Evolutionary conservation across 2,888 invertebrate species (phyloP).

Genomic region (Ennomos fuscantarius): DNA sequence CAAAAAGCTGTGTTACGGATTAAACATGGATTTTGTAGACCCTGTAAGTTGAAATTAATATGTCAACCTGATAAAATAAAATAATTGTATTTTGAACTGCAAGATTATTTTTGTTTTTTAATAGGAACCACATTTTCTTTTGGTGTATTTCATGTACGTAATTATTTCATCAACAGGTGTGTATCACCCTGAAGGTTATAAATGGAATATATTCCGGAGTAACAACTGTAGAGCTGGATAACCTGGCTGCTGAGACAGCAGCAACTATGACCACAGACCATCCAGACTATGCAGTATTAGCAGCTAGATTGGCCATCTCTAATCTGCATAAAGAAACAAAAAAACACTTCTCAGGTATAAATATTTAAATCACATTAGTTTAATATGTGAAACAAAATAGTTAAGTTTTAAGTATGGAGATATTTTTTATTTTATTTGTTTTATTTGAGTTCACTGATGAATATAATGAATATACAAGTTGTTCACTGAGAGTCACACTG

Average conservation of each 20-base stretch:
- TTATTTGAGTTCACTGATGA: neutral
- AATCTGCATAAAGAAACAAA: slow-evolving; percentile 99
- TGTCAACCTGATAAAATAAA: too few species aligned
- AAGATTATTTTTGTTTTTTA: too few species aligned
- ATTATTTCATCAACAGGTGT: slow-evolving; percentile 79
- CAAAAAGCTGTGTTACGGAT: slow-evolving; percentile 96
- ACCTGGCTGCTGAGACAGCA: slow-evolving; percentile 99
- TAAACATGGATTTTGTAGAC: slow-evolving; percentile 98
- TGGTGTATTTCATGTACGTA: too few species aligned
- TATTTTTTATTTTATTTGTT: slow-evolving; percentile 2
- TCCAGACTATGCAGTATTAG: slow-evolving; percentile 97
- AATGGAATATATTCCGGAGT: slow-evolving; percentile 98
- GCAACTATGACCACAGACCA: slow-evolving; percentile 99
- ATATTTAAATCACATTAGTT: too few species aligned
- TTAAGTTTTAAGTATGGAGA: too few species aligned
- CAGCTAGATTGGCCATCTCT: slow-evolving; percentile 97
- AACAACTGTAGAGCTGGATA: slow-evolving; percentile 98
- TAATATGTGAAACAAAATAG: too few species aligned
- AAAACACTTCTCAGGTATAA: slow-evolving; percentile 94
- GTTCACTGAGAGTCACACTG: too few species aligned
- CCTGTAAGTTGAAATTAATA: slow-evolving; percentile 88
- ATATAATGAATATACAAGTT: too few species aligned
- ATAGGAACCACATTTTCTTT: too few species aligned
- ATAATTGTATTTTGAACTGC: too few species aligned
- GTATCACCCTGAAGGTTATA: slow-evolving; percentile 96